Evolutionary conservation across 2,888 invertebrate genomes (phyloP), one percentile per base, ranked within the genome.

Genomic region (Drosophila mulleri): DNA sequence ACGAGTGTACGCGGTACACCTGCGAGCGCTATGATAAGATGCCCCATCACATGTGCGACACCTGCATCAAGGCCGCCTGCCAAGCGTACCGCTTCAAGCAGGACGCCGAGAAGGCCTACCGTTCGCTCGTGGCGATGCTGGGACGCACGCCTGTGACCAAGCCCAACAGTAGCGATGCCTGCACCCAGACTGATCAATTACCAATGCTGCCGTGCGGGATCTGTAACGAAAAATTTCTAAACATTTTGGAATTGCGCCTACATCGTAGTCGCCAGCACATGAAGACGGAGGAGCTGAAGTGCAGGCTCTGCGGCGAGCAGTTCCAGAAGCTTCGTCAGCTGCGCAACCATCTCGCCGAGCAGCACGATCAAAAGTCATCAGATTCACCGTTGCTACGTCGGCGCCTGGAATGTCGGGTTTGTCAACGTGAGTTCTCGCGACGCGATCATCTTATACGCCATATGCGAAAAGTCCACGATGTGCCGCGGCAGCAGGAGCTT

Each of bases 381-480:
- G 5, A 14, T 4, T 14, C 57, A 1, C 26, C 73, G 5, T 20
- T 73, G 39, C 16, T 74, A 12, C 70, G 54, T 8, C 80, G 82
- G 0, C 80, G 80, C 16, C 73, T 84, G 0, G 75, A 87, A 50
- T 94, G 94, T 79, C 85, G 83, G 45, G 78, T 92, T 6, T 94
- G 94, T 76, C 89, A 91, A 14, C 93, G 94, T 71, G 90, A 91
- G 18, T 94, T 94, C 80, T 90, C 92, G 5, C 90, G 94, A 0
- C 89, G 92, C 2, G 93, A 93, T 72, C 94, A 94, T 79, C 79
- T 94, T 52, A 92, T 92, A 63, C 91, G 94, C 2, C 94, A 94
- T 80, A 89, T 94, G 88, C 84, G 91, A 3, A 92, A 72, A n/a
- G 79, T 93, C 1, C 94, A 94, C 60, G 82, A 69, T n/a, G 7